phyloP scores from a whole-genome alignment of 1,140 invertebrate species.

The Achroia grisella region DNA sequence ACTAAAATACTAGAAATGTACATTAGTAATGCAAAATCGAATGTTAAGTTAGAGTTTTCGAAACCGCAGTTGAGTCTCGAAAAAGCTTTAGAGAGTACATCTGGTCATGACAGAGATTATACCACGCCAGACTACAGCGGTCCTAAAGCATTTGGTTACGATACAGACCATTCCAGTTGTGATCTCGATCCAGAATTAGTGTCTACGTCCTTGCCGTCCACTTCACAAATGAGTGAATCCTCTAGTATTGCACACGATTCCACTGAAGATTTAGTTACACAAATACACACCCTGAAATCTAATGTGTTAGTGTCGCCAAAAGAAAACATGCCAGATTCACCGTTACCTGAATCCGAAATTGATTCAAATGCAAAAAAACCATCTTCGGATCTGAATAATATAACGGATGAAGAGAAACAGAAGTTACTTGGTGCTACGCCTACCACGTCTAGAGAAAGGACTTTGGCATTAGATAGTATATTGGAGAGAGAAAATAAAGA shows the following conservation, averaged over 20 bases:
- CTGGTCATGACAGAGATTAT: conserved; percentile 55
- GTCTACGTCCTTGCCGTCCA: conserved; percentile 66
- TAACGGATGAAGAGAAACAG: conserved; percentile 95
- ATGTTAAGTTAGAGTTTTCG: conserved; percentile 65
- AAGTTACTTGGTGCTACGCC: conserved; percentile 75
- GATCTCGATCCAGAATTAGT: conserved; percentile 70
- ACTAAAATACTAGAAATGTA: conserved; percentile 85
- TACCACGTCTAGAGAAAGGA: conserved; percentile 31
- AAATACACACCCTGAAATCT: conserved; percentile 43
- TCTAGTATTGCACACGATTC: conserved; percentile 68
- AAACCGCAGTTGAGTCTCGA: conserved; percentile 78
- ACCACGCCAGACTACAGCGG: conserved; percentile 56
- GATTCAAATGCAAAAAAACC: conserved; percentile 59
- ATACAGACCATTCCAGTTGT: conserved; percentile 67
- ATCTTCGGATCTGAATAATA: conserved; percentile 76
- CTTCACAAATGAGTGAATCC: conserved; percentile 66
- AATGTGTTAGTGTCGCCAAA: conserved; percentile 15
- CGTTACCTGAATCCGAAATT: conserved; percentile 64
- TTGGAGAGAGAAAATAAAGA: conserved; percentile 63
- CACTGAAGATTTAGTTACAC: conserved; percentile 70
- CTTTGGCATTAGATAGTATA: conserved; percentile 36
- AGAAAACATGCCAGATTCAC: conserved; percentile 67
- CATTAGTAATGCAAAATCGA: conserved; percentile 66
- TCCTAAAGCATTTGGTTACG: conserved; percentile 43
- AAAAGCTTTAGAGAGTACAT: conserved; percentile 74